Base-by-base conservation (phyloP, 2,888 invertebrate species). In the Eristalis pertinax region DNA sequence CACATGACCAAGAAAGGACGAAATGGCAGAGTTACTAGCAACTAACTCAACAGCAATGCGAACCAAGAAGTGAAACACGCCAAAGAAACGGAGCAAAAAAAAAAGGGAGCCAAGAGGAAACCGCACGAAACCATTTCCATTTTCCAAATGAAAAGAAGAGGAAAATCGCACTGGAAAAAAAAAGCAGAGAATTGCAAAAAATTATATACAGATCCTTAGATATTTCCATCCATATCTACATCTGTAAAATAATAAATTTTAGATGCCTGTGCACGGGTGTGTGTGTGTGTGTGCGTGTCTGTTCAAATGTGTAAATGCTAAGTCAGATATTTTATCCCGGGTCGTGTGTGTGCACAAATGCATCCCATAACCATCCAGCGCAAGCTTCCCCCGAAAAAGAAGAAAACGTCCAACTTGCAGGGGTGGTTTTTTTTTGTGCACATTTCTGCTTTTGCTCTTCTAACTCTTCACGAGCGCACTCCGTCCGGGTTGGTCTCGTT, bases 1-100 rank as follows among this genome's bases (percentile, higher is more conserved):
- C 81, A 80, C 88, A 88, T 88, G 88, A 77, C 79, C 87, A 84
- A 87, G 84, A 87, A 87, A 87, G 84, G 79, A 87, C 84, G 79
- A 79, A 84, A 87, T 78, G 74, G 65, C 69, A 78, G 74, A 72
- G 73, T 67, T 65, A 58, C 73, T 73, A 24, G n/a, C 78, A 62
- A 60, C 73, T 77, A 72, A 68, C 80, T 77, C 64, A 77, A 82
- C 65, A 86, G 70, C 68, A 79, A 70, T 84, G 72, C 63, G 62
- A 86, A 43, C 64, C 79, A 79, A 85, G 85, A 82, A 38, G 38
- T 13, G 38, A 13, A 22, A 74, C 62, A 43, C 83, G 29, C 62
- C 80, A 80, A 82, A 82, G 74, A 82, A 82, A 82, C 82, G 50
- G 80, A 26, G n/a, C n/a, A 4, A 29, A 67, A 81, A 62, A 76